phyloP scores from a whole-genome alignment of 2,888 invertebrate species.

The Orchesella flavescens region DNA sequence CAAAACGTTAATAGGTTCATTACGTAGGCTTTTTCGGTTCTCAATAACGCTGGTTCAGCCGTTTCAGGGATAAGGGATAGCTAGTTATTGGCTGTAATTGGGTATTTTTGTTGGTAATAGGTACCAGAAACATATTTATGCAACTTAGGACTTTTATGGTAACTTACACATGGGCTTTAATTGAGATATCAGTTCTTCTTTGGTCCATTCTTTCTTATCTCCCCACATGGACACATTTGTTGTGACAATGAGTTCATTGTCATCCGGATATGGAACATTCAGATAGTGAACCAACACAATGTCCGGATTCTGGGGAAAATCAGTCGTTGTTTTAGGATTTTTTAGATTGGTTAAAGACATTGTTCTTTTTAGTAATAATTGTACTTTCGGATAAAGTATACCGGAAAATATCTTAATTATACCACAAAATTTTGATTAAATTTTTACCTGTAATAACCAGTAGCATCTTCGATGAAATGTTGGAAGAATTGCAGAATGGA shows the following conservation, averaged over 20 bases:
- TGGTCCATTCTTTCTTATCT: constrained; percentile 97
- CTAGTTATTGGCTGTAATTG: too few species aligned
- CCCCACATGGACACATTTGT: constrained; percentile 89
- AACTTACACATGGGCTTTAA: constrained; percentile 95
- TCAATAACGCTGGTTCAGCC: too few species aligned
- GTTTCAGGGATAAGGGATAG: too few species aligned
- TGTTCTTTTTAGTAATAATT: too few species aligned
- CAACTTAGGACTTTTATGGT: not conserved
- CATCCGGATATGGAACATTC: constrained; percentile 97
- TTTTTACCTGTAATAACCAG: constrained; percentile 94
- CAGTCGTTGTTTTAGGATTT: too few species aligned
- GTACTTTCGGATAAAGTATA: too few species aligned
- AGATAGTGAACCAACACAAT: constrained; percentile 98
- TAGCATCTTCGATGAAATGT: constrained; percentile 99
- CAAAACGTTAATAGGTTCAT: too few species aligned
- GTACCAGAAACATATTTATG: too few species aligned
- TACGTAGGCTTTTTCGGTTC: too few species aligned
- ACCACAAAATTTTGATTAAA: not conserved
- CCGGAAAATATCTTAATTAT: too few species aligned
- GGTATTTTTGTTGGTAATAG: too few species aligned
- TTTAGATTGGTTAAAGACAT: too few species aligned
- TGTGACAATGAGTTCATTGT: constrained; percentile 93
- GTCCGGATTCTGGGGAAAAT: constrained; percentile 89
- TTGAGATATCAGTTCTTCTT: constrained; percentile 94
- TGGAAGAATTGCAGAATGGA: constrained; percentile 97